Evolutionary conservation across 2,797 vertebrate species (phyloP).

Genomic region (Notolepis coatsorum): DNA sequence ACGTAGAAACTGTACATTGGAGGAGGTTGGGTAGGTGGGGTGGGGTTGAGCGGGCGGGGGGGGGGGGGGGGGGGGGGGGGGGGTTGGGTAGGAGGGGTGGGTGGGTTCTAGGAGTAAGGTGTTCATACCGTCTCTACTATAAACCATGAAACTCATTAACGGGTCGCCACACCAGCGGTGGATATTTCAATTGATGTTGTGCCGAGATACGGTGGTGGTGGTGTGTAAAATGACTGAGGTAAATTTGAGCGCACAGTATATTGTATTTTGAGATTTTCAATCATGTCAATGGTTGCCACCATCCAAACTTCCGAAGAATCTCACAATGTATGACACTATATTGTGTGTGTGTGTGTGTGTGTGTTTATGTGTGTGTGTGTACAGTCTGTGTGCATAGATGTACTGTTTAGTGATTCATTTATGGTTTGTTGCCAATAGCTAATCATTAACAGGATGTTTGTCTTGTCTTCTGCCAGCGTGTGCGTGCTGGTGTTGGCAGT

Average conservation of each 20-base stretch:
- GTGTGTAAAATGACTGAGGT: neutral
- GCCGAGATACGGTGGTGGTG: too few relatives aligned
- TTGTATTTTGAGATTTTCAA: neutral
- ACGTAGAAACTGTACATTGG: too few relatives aligned
- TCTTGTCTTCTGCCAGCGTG: too few relatives aligned
- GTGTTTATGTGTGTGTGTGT: neutral
- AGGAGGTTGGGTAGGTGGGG: too few relatives aligned
- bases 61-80: too few relatives aligned
- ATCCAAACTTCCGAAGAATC: neutral
- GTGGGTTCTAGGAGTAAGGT: too few relatives aligned
- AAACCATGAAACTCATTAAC: too few relatives aligned
- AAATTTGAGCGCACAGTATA: neutral
- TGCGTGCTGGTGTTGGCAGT: neutral
- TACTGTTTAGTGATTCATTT: constrained; percentile 27
- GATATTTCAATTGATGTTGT: too few relatives aligned
- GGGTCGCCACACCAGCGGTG: too few relatives aligned
- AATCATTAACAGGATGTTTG: constrained; percentile 52
- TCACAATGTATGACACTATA: neutral
- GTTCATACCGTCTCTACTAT: too few relatives aligned
- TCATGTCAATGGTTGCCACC: neutral
- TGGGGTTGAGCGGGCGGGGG: too few relatives aligned
- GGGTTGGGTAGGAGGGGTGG: too few relatives aligned
- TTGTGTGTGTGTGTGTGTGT: neutral
- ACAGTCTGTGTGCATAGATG: neutral
- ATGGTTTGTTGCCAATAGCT: constrained; percentile 33